phyloP scores from a whole-genome alignment of 2,888 invertebrate genomes.

The Flexamia atlantica region DNA sequence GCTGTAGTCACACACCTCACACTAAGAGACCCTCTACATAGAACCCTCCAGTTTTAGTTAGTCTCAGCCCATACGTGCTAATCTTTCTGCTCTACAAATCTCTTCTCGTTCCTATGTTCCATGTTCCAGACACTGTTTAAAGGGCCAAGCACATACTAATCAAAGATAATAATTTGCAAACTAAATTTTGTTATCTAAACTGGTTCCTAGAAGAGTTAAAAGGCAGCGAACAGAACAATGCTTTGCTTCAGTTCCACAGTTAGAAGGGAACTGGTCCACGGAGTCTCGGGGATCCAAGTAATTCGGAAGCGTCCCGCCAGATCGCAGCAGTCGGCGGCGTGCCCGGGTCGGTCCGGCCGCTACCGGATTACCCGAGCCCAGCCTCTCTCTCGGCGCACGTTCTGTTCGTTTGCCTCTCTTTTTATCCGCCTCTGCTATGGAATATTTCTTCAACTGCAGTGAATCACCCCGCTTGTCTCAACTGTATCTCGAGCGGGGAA shows the following conservation, averaged over 20 bases:
- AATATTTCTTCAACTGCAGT: background rate
- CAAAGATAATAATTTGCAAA: no score
- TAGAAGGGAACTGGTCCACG: background rate
- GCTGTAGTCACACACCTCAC: no score
- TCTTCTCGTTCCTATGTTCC: no score
- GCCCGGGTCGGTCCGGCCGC: background rate
- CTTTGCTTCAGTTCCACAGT: background rate
- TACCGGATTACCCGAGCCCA: slow-evolving; percentile 29
- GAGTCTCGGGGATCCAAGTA: background rate
- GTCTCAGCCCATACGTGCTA: no score
- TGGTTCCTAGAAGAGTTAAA: no score
- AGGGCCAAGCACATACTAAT: no score
- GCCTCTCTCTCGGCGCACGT: background rate
- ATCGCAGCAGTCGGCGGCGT: background rate
- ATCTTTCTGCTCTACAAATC: no score
- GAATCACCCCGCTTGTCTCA: slow-evolving; percentile 4
- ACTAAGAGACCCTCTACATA: no score
- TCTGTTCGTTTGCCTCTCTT: background rate
- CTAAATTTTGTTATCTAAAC: no score
- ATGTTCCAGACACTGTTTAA: no score
- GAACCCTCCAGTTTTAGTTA: no score
- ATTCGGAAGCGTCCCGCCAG: slow-evolving; percentile 14
- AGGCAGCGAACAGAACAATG: no score
- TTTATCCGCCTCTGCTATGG: background rate
- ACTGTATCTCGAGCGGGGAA: background rate